Base-by-base conservation (phyloP, 2,888 invertebrate genomes). In the Agrotis ipsilon region DNA sequence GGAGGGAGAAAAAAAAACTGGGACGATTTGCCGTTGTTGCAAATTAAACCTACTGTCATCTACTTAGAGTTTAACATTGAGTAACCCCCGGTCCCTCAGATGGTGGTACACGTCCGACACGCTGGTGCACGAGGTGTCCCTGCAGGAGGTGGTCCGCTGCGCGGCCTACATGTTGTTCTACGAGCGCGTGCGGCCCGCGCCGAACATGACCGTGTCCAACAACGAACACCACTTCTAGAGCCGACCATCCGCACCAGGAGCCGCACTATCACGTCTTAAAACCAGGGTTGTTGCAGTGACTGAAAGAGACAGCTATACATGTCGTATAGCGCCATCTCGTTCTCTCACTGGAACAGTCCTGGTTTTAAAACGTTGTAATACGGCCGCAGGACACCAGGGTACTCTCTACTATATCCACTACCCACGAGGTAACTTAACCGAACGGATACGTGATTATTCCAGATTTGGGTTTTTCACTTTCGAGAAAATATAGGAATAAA, bases 141-240 rank as follows among this genome's bases (percentile, higher is more conserved):
- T 98, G 59, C 97, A 97, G 61, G 98, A 98, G 90, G 99, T 99
- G 65, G 96, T 99, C 21, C 97, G 97, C 82, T 97, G 98, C 86
- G 97, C 98, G 68, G 99, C 99, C 19, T 99, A 99, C 95, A 97
- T 99, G 97, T 96, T 99, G 76, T 99, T 99, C 96, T 99, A 99
- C 93, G 99, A 99, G 92, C 94, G 96, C 59, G 90, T 92, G 49
- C 75, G 88, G 82, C 61, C 80, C 66, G 75, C 80, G 65, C 39
- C 72, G 70, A 43, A 61, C 61, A 73, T 80, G 68, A 32, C 82
- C n/a, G 78, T 75, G 55, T 86, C 83, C 72, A 75, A 85, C 45
- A 78, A 79, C 69, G 68, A 88, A 5, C 86, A 90, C 16, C 89
- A 88, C 84, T 89, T 91, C 80, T 91, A 88, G 58, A 39, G 57